Base-by-base conservation (phyloP, 2,888 invertebrate species). In the Nasonovia ribisnigri region DNA sequence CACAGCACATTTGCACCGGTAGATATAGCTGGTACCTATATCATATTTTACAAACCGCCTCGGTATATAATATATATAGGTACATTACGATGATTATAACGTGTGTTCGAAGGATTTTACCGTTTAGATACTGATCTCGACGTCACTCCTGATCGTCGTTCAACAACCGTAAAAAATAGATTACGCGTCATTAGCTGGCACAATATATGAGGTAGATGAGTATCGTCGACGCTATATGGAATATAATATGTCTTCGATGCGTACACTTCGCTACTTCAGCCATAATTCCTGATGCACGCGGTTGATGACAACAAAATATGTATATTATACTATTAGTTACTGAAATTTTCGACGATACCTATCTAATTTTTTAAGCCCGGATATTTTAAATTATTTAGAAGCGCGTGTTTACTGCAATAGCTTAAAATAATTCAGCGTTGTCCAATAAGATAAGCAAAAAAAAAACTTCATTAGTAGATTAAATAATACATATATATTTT, bases 181-280 rank as follows among this genome's bases (percentile, higher is more conserved):
- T 88, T 54, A 88, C 88, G 88, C 88, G 42, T 88, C 88, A 88
- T 88, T 88, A 77, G 77, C 77, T 36, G 77, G 77, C 36, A 77
- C 77, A 20, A 77, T 77, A 42, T 77, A 77, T 20, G 77, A 77
- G 36, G 77, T 77, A 77, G 77, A 77, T 77, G 77, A 36, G 20
- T 77, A 77, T 77, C n/a, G 54, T 42, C 54, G 88, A 54, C 88
- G 42, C n/a, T 51, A 51, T 51, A 51, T 48, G 36, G 77, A 77
- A 77, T 77, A 77, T 77, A 77, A 77, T 77, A 77, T 77, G 77
- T 77, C 36, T 77, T 2, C 77, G 20, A 77, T 77, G 77, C 20
- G 77, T 36, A 77, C 36, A 36, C 77, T 77, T 77, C 36, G 36
- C 77, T 36, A 77, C 77, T 77, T 77, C 77, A 1, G 77, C 77